Evolutionary conservation across 2,888 invertebrate species (phyloP).

Genomic region (Amorpha juglandis): DNA sequence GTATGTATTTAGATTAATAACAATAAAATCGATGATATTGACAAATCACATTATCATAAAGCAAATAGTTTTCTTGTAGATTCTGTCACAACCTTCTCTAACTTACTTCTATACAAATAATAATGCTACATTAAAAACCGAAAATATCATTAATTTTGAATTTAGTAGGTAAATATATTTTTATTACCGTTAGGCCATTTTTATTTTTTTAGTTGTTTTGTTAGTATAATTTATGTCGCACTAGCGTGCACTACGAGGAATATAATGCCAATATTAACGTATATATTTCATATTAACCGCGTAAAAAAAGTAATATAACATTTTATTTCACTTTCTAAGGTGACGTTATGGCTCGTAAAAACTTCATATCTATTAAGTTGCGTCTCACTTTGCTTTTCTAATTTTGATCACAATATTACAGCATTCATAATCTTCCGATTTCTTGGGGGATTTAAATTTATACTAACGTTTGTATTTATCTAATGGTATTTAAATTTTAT

Average conservation of each 20-base stretch:
- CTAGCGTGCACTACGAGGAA: not conserved
- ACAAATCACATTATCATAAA: no score
- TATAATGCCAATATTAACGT: slow-evolving; percentile 39
- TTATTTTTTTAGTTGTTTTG: slow-evolving; percentile 15
- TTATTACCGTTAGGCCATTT: no score
- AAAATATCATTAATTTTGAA: no score
- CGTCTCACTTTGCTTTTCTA: slow-evolving; percentile 49
- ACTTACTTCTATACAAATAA: no score
- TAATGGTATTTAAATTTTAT: not conserved
- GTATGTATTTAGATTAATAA: no score
- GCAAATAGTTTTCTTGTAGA: no score
- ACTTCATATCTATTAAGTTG: slow-evolving; percentile 69
- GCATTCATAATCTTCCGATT: not conserved
- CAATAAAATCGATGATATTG: no score
- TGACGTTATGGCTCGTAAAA: slow-evolving; percentile 68
- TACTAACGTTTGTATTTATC: not conserved
- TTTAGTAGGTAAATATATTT: no score
- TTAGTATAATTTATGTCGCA: slow-evolving; percentile 9
- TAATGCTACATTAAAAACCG: no score
- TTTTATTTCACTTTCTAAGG: slow-evolving; percentile 67
- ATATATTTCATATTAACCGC: slow-evolving; percentile 48
- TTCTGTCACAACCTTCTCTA: no score
- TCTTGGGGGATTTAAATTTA: not conserved
- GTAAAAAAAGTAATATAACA: slow-evolving; percentile 59
- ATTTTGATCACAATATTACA: slow-evolving; percentile 35